These are phyloP conservation scores for Dascillus cervinus DNA, from an alignment of 2,888 invertebrate genomes.

Conservation along the genomic window DNA sequence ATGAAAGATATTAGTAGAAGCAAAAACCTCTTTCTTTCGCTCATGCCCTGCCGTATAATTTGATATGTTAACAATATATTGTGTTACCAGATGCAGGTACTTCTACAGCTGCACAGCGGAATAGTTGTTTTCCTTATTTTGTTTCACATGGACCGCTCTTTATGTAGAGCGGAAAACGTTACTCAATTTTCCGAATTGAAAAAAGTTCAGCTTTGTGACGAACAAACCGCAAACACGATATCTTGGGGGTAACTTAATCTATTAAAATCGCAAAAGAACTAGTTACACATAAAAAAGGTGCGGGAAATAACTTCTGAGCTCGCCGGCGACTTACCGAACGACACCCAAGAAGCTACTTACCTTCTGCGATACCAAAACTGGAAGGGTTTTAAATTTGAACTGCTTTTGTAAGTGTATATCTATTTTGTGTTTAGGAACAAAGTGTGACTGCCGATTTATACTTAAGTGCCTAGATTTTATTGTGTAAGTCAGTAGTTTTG, in stretches of 20 bases:
- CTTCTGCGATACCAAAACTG: conserved; percentile 30
- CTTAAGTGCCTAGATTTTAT: conserved; percentile 33
- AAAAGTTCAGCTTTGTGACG: conserved; percentile 12
- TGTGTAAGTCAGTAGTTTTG: conserved; percentile 17
- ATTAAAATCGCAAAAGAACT: conserved; percentile 24
- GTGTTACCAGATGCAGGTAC: conserved; percentile 17
- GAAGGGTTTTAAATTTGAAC: conserved; percentile 34
- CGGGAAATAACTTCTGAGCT: conserved; percentile 35
- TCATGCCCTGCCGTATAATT: conserved; percentile 17
- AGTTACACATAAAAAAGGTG: conserved; percentile 22
- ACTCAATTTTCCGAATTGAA: conserved; percentile 8
- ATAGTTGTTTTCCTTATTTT: no score
- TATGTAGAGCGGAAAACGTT: conserved; percentile 7
- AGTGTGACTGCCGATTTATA: conserved; percentile 41
- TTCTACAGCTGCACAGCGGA: conserved; percentile 1
- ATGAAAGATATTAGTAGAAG: no score
- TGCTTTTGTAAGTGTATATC: conserved; percentile 40
- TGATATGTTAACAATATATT: conserved; percentile 25
- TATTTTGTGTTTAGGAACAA: conserved; percentile 40
- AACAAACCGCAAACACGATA: conserved; percentile 37
- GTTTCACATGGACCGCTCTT: no score
- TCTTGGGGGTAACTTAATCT: conserved; percentile 35
- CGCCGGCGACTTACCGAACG: not conserved
- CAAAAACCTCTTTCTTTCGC: conserved; percentile 15
- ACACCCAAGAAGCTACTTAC: conserved; percentile 1